A percentile compares a stretch with the other conserved stretches of the same genome.
phyloP scores from a whole-genome alignment of 2,797 vertebrate species.

The Menidia menidia region DNA sequence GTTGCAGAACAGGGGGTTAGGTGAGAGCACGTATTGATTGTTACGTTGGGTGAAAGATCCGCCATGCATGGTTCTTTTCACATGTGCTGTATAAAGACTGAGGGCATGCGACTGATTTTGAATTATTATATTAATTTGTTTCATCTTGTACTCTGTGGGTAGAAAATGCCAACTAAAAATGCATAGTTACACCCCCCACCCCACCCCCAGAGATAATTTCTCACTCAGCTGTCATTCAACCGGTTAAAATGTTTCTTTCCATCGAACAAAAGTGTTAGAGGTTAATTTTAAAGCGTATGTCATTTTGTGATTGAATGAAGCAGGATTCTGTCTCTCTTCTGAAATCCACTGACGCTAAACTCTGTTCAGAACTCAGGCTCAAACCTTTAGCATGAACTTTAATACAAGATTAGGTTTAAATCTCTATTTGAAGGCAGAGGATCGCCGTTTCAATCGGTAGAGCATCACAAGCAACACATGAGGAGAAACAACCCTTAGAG shows the following conservation, averaged over 20 bases:
- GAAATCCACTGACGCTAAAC: too few species aligned
- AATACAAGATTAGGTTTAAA: too few species aligned
- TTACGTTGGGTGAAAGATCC: conserved; percentile 57
- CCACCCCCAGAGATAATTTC: too few species aligned
- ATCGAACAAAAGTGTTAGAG: too few species aligned
- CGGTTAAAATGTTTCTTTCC: too few species aligned
- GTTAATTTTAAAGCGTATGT: too few species aligned
- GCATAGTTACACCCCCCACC: too few species aligned
- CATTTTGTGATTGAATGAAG: too few species aligned
- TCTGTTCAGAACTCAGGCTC: neutral
- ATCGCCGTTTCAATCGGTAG: too few species aligned
- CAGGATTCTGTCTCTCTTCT: too few species aligned
- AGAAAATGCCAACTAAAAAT: neutral
- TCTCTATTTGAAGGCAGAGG: too few species aligned
- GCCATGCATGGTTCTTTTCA: conserved; percentile 20
- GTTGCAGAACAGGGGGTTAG: conserved; percentile 42
- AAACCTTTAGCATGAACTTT: neutral
- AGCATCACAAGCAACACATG: neutral
- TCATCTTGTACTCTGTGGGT: neutral
- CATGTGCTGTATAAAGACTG: conserved; percentile 15
- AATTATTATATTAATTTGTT: neutral
- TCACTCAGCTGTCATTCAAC: too few species aligned
- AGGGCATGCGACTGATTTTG: neutral
- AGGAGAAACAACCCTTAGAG: conserved; percentile 37
- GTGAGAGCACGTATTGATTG: conserved; percentile 39